Evolutionary conservation across 1,140 invertebrate species (phyloP).

Genomic region (Oryctes rhinoceros): DNA sequence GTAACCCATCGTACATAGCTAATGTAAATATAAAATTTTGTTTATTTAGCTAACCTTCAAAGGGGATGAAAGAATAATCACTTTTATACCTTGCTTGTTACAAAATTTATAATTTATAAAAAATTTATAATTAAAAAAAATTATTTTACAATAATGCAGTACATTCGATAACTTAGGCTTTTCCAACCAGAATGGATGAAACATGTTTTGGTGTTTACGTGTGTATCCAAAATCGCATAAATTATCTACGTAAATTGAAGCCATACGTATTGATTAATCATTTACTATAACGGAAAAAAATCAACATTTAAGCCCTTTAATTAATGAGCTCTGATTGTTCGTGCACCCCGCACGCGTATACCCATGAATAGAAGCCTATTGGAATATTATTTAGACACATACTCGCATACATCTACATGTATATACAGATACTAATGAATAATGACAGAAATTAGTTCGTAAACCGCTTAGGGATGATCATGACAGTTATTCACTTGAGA

Average conservation of each 20-base stretch:
- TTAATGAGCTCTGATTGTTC: background rate
- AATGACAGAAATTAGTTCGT: conserved; percentile 17
- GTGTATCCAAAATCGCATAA: background rate
- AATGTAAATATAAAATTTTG: too few relatives aligned
- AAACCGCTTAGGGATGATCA: background rate
- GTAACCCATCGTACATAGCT: too few relatives aligned
- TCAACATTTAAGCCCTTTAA: background rate
- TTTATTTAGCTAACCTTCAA: too few relatives aligned
- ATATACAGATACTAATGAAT: background rate
- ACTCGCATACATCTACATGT: background rate
- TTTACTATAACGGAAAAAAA: background rate
- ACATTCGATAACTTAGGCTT: too few relatives aligned
- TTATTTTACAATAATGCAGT: too few relatives aligned
- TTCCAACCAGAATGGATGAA: too few relatives aligned
- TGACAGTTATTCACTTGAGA: conserved; percentile 27
- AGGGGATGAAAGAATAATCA: too few relatives aligned
- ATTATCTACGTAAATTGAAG: background rate
- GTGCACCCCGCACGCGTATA: background rate
- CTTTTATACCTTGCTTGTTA: too few relatives aligned
- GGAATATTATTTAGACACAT: background rate
- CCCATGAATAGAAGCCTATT: background rate
- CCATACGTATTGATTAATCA: background rate
- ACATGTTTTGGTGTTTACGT: too few relatives aligned
- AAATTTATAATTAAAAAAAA: too few relatives aligned
- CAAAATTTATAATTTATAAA: too few relatives aligned